Percentiles rank a stretch among this genome's conserved stretches.
Evolutionary conservation across 2,888 invertebrate species (phyloP).

Genomic region (Rugalucina vietnamica): DNA sequence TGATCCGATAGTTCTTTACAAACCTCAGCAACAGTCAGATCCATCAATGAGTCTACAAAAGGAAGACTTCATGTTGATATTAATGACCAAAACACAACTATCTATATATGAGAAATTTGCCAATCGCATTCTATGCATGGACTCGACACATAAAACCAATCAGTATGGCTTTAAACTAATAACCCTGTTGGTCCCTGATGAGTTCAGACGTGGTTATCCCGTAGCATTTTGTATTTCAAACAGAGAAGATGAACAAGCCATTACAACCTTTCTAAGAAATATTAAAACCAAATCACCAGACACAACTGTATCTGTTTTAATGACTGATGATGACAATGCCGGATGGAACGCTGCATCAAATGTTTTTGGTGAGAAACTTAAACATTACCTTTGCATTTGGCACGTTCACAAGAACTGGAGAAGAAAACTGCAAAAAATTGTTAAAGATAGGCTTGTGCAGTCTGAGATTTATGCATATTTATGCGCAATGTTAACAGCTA

Average conservation of each 20-base stretch:
- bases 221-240: not conserved
- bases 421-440: not conserved
- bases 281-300: slow-evolving; percentile 1
- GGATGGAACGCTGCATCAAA: slow-evolving; percentile 4
- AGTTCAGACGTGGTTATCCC: slow-evolving; percentile 24
- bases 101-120: slow-evolving; percentile 14
- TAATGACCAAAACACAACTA: too few species aligned
- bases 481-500: slow-evolving; percentile 6
- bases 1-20: not conserved
- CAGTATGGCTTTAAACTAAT: slow-evolving; percentile 23
- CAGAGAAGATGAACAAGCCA: slow-evolving; percentile 2
- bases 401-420: slow-evolving; percentile 9
- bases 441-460: not conserved
- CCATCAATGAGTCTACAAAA: not conserved
- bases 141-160: slow-evolving; percentile 27
- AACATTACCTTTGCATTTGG: slow-evolving; percentile 27
- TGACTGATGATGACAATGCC: slow-evolving; percentile 29
- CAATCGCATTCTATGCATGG: slow-evolving; percentile 19
- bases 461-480: not conserved
- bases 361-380: not conserved
- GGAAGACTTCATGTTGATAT: slow-evolving; percentile 18
- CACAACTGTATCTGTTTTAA: slow-evolving; percentile 2
- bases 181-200: slow-evolving; percentile 26
- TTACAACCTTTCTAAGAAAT: not conserved
- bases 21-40: not conserved